Conservation (phyloP, 2,113 vertebrate species). For the Sterna hirundo region DNA sequence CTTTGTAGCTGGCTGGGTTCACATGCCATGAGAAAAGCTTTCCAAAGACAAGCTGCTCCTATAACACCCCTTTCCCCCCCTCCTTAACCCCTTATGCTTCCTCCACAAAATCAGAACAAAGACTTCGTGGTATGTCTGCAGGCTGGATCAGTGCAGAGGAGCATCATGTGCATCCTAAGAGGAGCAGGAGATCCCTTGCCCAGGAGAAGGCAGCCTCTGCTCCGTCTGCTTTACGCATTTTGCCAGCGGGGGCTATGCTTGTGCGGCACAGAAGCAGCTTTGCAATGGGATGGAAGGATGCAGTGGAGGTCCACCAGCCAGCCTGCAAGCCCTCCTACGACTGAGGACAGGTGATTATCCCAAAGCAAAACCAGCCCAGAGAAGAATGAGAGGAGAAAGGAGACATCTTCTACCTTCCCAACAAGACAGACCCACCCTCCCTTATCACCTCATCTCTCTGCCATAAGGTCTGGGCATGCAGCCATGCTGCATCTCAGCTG, state of each 20-base stretch:
- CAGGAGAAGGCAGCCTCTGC: neutral
- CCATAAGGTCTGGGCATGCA: fast-evolving
- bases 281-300: neutral
- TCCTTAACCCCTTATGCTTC: neutral
- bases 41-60: neutral
- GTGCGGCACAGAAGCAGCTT: neutral
- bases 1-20: neutral
- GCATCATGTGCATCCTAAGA: neutral
- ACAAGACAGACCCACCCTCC: neutral
- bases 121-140: neutral
- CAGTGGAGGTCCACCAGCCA: neutral
- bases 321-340: neutral
- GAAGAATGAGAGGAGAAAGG: neutral
- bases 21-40: neutral
- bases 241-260: neutral
- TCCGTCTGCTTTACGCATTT: neutral
- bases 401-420: neutral
- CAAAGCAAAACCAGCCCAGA: neutral
- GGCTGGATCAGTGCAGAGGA: neutral
- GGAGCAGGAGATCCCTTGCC: neutral
- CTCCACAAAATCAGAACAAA: neutral
- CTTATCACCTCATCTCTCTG: neutral
- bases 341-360: neutral
- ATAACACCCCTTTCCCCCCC: too few relatives aligned
- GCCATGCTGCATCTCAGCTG: fast-evolving